phyloP scores from a whole-genome alignment of 2,113 vertebrate species.

The Melanotaenia duboulayi region DNA sequence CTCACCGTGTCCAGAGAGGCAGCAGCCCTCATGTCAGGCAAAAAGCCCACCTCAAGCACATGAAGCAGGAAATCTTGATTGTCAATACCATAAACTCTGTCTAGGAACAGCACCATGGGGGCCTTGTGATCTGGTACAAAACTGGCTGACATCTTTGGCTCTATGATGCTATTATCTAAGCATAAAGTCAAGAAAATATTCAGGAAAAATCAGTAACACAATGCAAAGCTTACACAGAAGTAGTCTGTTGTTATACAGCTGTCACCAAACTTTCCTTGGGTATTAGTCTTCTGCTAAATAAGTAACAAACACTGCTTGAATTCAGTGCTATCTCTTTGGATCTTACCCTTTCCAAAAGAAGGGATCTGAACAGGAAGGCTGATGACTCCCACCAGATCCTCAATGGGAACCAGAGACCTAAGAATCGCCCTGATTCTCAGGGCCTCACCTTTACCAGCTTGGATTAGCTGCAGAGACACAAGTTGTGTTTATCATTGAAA shows the following conservation, averaged over 20 bases:
- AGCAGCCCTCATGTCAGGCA: slow-evolving; percentile 95
- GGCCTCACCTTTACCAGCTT: slow-evolving; percentile 93
- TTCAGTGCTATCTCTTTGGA: not conserved
- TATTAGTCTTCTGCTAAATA: too few species aligned
- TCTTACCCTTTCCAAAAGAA: slow-evolving; percentile 90
- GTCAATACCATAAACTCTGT: slow-evolving; percentile 95
- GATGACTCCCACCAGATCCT: slow-evolving; percentile 94
- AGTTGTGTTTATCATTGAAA: not conserved
- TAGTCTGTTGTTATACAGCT: too few species aligned
- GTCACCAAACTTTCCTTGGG: too few species aligned
- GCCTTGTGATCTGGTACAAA: slow-evolving; percentile 96
- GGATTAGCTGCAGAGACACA: slow-evolving; percentile 84
- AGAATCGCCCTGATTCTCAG: slow-evolving; percentile 93
- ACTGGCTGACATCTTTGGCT: slow-evolving; percentile 96
- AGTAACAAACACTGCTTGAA: not conserved
- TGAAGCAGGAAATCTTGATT: slow-evolving; percentile 94
- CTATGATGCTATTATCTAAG: slow-evolving; percentile 89
- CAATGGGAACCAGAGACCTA: slow-evolving; percentile 91
- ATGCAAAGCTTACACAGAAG: not conserved
- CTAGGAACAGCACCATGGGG: slow-evolving; percentile 95
- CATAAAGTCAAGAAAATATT: slow-evolving; percentile 10
- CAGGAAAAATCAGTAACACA: not conserved
- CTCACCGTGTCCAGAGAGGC: slow-evolving; percentile 94
- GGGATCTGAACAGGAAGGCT: slow-evolving; percentile 93
- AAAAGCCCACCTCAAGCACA: slow-evolving; percentile 93